These are phyloP conservation scores for Biston betularia DNA, from an alignment of 2,888 invertebrate genomes.

Conservation along the genomic window DNA sequence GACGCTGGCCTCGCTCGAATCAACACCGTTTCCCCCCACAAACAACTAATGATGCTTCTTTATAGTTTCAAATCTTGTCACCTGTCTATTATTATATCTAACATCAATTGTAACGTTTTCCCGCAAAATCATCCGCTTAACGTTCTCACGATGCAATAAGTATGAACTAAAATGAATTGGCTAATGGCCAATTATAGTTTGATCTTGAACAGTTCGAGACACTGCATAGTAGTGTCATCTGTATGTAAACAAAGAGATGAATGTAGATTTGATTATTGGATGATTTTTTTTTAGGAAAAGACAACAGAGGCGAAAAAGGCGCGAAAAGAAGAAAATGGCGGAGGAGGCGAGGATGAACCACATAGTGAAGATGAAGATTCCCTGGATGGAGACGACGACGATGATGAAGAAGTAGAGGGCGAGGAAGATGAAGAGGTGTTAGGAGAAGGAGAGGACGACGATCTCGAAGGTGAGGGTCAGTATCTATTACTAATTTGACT, in stretches of 20 bases:
- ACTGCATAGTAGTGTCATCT: conserved; percentile 43
- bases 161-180: conserved; percentile 62
- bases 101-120: conserved; percentile 60
- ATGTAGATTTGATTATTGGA: conserved; percentile 33
- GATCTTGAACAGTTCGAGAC: conserved; percentile 57
- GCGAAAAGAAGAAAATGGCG: conserved; percentile 93
- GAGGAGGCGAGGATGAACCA: conserved; percentile 86
- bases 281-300: conserved; percentile 86
- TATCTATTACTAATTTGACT: neutral
- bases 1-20: conserved; percentile 71
- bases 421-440: conserved; percentile 88
- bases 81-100: conserved; percentile 71
- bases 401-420: conserved; percentile 88
- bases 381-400: conserved; percentile 86
- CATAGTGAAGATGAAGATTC: conserved; percentile 88
- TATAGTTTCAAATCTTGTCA: conserved; percentile 79
- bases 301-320: conserved; percentile 91
- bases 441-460: conserved; percentile 88
- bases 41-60: conserved; percentile 77
- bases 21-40: conserved; percentile 70
- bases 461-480: conserved; percentile 83
- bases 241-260: conserved; percentile 52
- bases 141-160: conserved; percentile 49
- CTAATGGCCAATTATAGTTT: conserved; percentile 68
- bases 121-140: conserved; percentile 55